A percentile compares a stretch with the other conserved stretches of the same genome.
phyloP scores from a whole-genome alignment of 2,113 vertebrate genomes.

The Mormoops blainvillei region DNA sequence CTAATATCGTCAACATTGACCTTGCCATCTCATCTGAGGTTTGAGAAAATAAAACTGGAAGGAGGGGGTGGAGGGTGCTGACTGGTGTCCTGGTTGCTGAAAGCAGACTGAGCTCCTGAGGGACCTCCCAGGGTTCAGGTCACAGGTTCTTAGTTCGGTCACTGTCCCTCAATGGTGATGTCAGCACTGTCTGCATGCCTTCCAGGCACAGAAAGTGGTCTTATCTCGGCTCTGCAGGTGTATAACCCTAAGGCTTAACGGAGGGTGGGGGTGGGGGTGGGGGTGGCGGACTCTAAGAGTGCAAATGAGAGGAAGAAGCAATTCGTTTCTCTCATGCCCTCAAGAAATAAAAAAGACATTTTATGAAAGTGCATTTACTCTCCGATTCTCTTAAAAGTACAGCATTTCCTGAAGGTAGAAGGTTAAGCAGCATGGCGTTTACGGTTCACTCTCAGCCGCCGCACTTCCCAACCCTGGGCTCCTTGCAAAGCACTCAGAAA shows the following conservation, averaged over 20 bases:
- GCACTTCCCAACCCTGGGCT: neutral
- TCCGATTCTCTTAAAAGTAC: neutral
- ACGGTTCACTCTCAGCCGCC: neutral
- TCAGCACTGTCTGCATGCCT: neutral
- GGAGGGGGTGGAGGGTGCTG: neutral
- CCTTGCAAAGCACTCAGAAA: neutral
- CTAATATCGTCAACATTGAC: neutral
- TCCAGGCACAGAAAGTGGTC: neutral
- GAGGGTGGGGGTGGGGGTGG: no score
- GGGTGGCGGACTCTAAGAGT: neutral
- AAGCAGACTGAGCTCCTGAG: neutral
- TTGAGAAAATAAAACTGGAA: neutral
- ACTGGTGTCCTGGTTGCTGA: neutral
- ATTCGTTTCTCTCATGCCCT: neutral
- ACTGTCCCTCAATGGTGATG: neutral
- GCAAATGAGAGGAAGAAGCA: neutral
- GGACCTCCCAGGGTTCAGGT: accelerated
- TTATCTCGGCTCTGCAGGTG: slow-evolving; percentile 11
- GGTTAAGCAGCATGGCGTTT: neutral
- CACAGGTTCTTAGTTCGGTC: neutral
- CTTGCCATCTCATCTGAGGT: neutral
- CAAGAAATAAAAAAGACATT: neutral
- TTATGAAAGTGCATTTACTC: neutral
- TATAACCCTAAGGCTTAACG: neutral
- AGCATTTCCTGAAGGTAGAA: slow-evolving; percentile 7